These are phyloP conservation scores for Pithys albifrons DNA, from an alignment of 2,113 vertebrate genomes.

Conservation along the genomic window DNA sequence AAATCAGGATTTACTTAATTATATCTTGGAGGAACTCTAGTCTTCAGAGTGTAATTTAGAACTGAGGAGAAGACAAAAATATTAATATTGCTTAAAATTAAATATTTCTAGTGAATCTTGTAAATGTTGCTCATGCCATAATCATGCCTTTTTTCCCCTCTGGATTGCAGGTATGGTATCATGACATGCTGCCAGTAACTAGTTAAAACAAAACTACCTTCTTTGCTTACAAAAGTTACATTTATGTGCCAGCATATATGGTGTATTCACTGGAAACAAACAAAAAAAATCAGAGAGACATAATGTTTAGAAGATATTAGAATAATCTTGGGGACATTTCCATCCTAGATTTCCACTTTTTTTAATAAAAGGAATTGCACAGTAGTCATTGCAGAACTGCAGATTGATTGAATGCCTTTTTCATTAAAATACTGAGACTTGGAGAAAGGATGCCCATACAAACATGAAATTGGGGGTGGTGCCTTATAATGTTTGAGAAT, in stretches of 20 bases:
- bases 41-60: background rate
- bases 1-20: background rate
- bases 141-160: background rate
- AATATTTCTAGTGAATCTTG: background rate
- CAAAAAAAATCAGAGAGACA: background rate
- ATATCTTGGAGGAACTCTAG: background rate
- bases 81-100: background rate
- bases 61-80: background rate
- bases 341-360: background rate
- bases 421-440: background rate
- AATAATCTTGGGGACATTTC: background rate
- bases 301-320: background rate
- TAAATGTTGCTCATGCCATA: background rate
- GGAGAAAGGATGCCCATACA: background rate
- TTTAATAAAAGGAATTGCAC: background rate
- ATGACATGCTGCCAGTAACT: background rate
- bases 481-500: accelerated
- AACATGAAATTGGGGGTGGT: background rate
- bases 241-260: background rate
- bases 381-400: background rate
- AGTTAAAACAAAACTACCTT: background rate
- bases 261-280: background rate
- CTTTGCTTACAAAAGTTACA: background rate
- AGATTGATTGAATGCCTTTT: background rate
- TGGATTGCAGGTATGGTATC: background rate